Evolutionary conservation across 2,888 invertebrate genomes (phyloP).

Genomic region (Cistogaster globosa): DNA sequence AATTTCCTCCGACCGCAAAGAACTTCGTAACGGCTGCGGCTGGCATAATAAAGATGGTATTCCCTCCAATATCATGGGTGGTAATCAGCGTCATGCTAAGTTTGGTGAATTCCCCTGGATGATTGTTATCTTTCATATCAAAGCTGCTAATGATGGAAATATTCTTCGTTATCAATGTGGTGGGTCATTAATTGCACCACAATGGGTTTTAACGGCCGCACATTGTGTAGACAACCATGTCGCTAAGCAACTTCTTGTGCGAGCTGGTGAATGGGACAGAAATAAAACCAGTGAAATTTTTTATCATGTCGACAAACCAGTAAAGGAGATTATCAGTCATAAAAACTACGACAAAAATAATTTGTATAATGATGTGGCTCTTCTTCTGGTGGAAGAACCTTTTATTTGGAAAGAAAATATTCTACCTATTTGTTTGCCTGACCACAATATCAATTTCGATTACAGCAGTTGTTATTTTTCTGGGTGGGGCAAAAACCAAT

Average conservation of each 20-base stretch:
- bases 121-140: slow-evolving; percentile 83
- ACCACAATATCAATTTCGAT: slow-evolving; percentile 81
- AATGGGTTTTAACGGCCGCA: slow-evolving; percentile 90
- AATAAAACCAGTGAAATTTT: slow-evolving; percentile 88
- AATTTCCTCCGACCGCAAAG: slow-evolving; percentile 48
- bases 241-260: slow-evolving; percentile 81
- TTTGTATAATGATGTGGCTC: slow-evolving; percentile 89
- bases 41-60: slow-evolving; percentile 89
- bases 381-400: slow-evolving; percentile 87
- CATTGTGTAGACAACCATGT: slow-evolving; percentile 86
- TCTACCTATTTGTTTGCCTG: slow-evolving; percentile 87
- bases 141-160: slow-evolving; percentile 69
- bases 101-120: slow-evolving; percentile 84
- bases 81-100: slow-evolving; percentile 87
- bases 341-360: slow-evolving; percentile 86
- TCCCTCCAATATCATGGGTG: slow-evolving; percentile 87
- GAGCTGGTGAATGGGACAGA: slow-evolving; percentile 93
- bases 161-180: slow-evolving; percentile 84
- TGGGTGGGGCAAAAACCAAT: slow-evolving; percentile 82
- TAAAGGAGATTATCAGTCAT: slow-evolving; percentile 85
- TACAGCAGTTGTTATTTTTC: slow-evolving; percentile 78
- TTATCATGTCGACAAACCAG: slow-evolving; percentile 88
- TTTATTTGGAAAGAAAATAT: slow-evolving; percentile 87
- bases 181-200: slow-evolving; percentile 79
- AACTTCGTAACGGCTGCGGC: slow-evolving; percentile 85